Percentiles rank a stretch among this genome's conserved stretches.
phyloP scores from a whole-genome alignment of 2,797 vertebrate species.

The Dermochelys coriacea region DNA sequence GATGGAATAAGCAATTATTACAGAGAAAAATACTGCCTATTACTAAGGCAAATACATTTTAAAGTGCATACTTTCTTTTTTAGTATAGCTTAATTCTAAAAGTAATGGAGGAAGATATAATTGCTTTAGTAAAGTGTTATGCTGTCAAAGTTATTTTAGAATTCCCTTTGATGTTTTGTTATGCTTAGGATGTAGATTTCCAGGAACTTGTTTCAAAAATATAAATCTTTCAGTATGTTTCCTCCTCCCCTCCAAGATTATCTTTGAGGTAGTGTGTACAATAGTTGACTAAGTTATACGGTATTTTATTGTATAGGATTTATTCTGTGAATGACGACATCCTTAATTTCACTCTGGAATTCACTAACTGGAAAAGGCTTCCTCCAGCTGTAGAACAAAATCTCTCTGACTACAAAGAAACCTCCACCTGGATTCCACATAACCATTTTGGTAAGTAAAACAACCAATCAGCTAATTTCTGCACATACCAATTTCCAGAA shows the following conservation, averaged over 20 bases:
- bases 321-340: constrained; percentile 60
- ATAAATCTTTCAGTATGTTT: background rate
- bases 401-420: constrained; percentile 63
- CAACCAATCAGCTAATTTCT: constrained; percentile 22
- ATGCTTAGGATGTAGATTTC: background rate
- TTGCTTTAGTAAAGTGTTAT: background rate
- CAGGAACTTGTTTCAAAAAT: background rate
- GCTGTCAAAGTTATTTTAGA: background rate
- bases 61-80: background rate
- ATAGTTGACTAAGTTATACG: background rate
- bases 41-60: background rate
- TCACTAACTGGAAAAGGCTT: constrained; percentile 81
- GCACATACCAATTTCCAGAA: background rate
- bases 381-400: constrained; percentile 64
- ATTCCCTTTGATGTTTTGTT: background rate
- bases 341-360: constrained; percentile 79
- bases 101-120: background rate
- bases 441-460: constrained; percentile 75
- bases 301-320: constrained; percentile 63
- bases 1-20: background rate
- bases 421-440: constrained; percentile 56
- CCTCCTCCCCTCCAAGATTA: background rate
- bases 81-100: background rate
- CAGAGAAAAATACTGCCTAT: background rate
- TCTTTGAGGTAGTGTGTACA: background rate